These are phyloP conservation scores for Steinernema scapterisci DNA, from an alignment of 2,888 invertebrate species.

Conservation along the genomic window DNA sequence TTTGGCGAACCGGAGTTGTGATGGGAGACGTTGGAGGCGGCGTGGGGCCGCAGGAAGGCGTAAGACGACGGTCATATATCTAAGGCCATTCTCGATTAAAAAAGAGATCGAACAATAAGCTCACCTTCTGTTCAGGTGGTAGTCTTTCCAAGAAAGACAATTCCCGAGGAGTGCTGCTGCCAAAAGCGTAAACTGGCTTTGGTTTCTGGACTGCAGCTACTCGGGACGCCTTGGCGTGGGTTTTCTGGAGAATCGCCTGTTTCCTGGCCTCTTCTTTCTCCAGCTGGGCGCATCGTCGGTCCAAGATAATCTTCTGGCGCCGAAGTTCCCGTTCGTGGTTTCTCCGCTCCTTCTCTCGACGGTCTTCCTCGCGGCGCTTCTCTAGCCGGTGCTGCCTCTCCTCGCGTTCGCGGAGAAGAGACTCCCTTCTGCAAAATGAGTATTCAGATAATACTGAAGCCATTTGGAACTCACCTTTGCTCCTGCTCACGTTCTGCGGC, in stretches of 20 bases:
- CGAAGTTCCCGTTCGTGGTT: slow-evolving; percentile 43
- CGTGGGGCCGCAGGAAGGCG: slow-evolving; percentile 8
- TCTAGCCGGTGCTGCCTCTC: slow-evolving; percentile 47
- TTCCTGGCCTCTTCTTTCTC: slow-evolving; percentile 45
- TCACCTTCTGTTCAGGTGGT: slow-evolving; percentile 37
- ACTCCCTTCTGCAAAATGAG: slow-evolving; percentile 40
- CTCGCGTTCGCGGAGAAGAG: slow-evolving; percentile 38
- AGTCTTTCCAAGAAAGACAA: slow-evolving; percentile 56
- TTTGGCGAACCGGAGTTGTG: slow-evolving; percentile 5
- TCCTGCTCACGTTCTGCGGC: slow-evolving; percentile 43
- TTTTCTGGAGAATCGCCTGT: slow-evolving; percentile 54
- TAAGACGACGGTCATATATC: slow-evolving; percentile 24
- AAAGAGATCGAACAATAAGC: not conserved
- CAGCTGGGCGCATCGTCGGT: slow-evolving; percentile 48
- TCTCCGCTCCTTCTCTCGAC: slow-evolving; percentile 40
- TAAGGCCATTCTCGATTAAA: not conserved
- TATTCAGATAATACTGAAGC: not conserved
- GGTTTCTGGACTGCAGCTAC: slow-evolving; percentile 44
- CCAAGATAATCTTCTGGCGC: slow-evolving; percentile 54
- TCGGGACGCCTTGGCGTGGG: slow-evolving; percentile 60
- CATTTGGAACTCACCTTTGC: slow-evolving; percentile 39
- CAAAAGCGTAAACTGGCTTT: slow-evolving; percentile 59
- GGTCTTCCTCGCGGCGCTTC: slow-evolving; percentile 38
- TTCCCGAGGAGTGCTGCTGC: slow-evolving; percentile 62
- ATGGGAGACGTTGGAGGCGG: slow-evolving; percentile 12